These are phyloP conservation scores for Arrhopalites spinosus DNA, from an alignment of 2,888 invertebrate genomes.

Conservation along the genomic window DNA sequence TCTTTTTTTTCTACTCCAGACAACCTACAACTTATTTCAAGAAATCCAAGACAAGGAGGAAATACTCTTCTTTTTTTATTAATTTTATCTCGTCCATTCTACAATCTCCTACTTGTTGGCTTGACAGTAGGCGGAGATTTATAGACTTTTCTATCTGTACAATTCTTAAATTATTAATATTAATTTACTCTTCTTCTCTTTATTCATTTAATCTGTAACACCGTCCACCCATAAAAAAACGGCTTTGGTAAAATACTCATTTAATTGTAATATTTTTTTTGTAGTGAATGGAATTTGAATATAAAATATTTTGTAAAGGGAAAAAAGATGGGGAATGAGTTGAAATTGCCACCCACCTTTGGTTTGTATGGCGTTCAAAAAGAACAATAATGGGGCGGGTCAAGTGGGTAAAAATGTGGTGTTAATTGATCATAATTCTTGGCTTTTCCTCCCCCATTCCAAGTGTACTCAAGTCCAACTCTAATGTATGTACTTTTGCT, in stretches of 20 bases:
- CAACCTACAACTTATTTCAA: not conserved
- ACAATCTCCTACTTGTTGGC: not conserved
- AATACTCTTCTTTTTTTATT: too few species aligned
- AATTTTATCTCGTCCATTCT: too few species aligned
- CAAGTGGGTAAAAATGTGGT: constrained; percentile 27
- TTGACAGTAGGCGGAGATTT: constrained; percentile 48
- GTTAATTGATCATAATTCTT: constrained; percentile 39
- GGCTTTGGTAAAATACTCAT: too few species aligned
- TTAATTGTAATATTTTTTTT: not conserved
- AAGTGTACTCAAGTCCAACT: not conserved
- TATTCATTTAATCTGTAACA: not conserved
- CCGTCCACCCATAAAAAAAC: not conserved
- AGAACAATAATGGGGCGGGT: constrained; percentile 37
- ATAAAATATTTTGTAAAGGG: not conserved
- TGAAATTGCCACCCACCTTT: constrained; percentile 41
- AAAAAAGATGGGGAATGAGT: constrained; percentile 14
- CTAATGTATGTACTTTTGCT: too few species aligned
- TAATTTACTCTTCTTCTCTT: not conserved
- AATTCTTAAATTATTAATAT: constrained; percentile 46
- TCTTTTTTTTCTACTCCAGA: constrained; percentile 6
- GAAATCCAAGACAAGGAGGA: too few species aligned
- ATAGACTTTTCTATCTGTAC: constrained; percentile 39
- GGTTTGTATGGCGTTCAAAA: constrained; percentile 9
- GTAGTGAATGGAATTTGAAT: not conserved
- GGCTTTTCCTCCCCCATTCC: constrained; percentile 18